Conservation (phyloP, 2,888 invertebrate species). For the Bimastos eiseni region DNA sequence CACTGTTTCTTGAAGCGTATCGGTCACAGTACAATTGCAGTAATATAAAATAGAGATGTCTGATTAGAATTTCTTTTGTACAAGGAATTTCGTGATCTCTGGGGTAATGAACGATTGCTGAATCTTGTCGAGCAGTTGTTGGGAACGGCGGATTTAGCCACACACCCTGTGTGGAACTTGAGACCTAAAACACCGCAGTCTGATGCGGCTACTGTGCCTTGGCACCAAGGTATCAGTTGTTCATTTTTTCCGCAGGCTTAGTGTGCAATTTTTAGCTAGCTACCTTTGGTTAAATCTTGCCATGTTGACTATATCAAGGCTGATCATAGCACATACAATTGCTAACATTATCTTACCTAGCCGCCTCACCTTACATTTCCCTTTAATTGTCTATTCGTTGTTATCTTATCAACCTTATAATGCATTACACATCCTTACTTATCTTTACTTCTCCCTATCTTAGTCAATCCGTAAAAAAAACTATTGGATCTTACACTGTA, state of each 20-base stretch:
- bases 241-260: too few species aligned
- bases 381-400: not conserved
- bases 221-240: conserved; percentile 61
- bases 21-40: not conserved
- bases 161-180: conserved; percentile 59
- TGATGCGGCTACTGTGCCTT: conserved; percentile 57
- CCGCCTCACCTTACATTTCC: not conserved
- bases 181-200: conserved; percentile 57
- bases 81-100: conserved; percentile 53
- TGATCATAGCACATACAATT: not conserved
- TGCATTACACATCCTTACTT: not conserved
- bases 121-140: conserved; percentile 57
- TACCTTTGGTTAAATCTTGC: not conserved
- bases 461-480: not conserved
- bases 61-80: not conserved
- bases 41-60: not conserved
- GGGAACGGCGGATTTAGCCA: conserved; percentile 54
- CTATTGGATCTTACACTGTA: too few species aligned
- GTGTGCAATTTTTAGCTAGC: not conserved
- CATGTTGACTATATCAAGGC: not conserved
- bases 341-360: too few species aligned
- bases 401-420: not conserved
- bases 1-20: not conserved
- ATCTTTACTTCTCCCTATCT: not conserved
- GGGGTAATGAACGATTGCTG: conserved; percentile 54